Conservation (phyloP, 2,888 invertebrate species). For the Strigamia maritima region DNA sequence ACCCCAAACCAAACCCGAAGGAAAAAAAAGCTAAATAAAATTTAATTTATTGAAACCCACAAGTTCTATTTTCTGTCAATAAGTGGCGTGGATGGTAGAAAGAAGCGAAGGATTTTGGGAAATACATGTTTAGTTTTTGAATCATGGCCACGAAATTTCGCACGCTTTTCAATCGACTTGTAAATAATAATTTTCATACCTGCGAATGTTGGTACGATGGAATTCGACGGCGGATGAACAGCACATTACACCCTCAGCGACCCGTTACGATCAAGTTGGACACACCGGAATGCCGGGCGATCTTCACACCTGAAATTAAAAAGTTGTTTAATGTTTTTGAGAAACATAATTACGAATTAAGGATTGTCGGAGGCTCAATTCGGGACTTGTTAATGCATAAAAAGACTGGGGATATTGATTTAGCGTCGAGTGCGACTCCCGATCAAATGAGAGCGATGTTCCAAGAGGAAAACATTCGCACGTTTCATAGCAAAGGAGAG, state of each 20-base stretch:
- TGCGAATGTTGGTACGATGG: not conserved
- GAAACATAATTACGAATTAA: not conserved
- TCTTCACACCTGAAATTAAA: slow-evolving; percentile 78
- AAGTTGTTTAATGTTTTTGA: slow-evolving; percentile 57
- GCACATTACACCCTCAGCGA: not conserved
- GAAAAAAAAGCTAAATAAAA: too few species aligned
- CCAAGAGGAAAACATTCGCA: not conserved
- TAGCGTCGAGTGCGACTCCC: not conserved
- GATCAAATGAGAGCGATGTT: not conserved
- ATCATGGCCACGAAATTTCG: too few species aligned
- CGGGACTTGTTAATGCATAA: not conserved
- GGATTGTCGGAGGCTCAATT: not conserved
- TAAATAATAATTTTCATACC: too few species aligned
- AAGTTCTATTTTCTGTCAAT: too few species aligned
- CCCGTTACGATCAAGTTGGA: not conserved
- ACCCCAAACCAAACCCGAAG: not conserved
- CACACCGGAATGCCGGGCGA: slow-evolving; percentile 50
- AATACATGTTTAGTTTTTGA: too few species aligned
- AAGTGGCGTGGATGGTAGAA: too few species aligned
- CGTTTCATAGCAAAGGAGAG: slow-evolving; percentile 56
- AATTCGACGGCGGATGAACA: not conserved
- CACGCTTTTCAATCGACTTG: too few species aligned
- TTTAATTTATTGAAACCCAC: not conserved
- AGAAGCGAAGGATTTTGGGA: too few species aligned
- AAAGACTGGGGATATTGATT: not conserved